Evolutionary conservation across 2,888 invertebrate species (phyloP).

Genomic region (Polylopha cassiicola): DNA sequence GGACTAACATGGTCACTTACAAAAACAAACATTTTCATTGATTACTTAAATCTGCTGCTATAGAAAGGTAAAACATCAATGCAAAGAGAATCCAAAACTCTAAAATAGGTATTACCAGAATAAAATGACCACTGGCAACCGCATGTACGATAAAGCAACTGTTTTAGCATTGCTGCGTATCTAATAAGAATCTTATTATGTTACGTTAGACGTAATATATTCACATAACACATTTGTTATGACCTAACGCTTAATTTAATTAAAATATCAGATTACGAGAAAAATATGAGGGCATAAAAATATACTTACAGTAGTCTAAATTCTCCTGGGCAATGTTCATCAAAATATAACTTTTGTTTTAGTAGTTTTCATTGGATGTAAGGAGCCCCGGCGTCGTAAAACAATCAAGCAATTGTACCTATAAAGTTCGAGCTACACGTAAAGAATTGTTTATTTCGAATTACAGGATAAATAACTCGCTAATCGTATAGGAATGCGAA

Average conservation of each 20-base stretch:
- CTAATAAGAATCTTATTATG: conserved; percentile 28
- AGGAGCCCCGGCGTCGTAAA: conserved; percentile 24
- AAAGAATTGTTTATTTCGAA: conserved; percentile 6
- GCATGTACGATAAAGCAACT: conserved; percentile 4
- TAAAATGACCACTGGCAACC: conserved; percentile 5
- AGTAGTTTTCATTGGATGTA: conserved; percentile 21
- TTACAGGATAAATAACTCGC: conserved; percentile 14
- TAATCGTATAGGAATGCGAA: conserved; percentile 18
- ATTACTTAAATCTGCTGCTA: too few species aligned
- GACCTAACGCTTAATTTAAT: conserved; percentile 27
- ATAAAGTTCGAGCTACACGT: conserved; percentile 10
- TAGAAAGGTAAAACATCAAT: too few species aligned
- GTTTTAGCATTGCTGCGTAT: conserved; percentile 19
- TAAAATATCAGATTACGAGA: conserved; percentile 22
- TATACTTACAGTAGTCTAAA: conserved; percentile 26
- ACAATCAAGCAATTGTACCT: conserved; percentile 24
- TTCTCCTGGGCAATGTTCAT: conserved; percentile 25
- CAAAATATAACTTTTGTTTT: conserved; percentile 26
- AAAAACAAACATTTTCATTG: too few species aligned
- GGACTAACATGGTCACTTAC: too few species aligned
- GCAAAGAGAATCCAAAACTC: not conserved
- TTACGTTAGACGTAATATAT: conserved; percentile 18
- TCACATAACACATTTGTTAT: conserved; percentile 23
- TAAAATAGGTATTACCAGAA: conserved; percentile 1
- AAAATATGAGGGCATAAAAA: conserved; percentile 5